Evolutionary conservation across 2,113 vertebrate genomes (phyloP).

Genomic region (Aegotheles bennettii): DNA sequence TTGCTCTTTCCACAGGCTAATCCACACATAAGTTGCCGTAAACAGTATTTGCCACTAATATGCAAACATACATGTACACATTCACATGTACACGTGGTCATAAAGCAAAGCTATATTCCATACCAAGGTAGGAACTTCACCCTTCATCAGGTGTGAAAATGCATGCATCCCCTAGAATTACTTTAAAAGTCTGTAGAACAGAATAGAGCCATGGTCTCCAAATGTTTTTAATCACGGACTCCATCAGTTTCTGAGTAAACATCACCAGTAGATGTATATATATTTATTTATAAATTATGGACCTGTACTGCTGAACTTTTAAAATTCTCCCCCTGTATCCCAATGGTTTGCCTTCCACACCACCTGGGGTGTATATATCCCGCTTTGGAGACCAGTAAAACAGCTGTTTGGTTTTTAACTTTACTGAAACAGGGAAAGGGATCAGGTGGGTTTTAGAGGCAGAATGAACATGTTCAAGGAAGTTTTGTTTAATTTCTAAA

Average conservation of each 20-base stretch:
- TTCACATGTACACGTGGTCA: not conserved
- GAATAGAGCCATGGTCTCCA: not conserved
- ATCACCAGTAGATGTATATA: no score
- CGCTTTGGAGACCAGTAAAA: not conserved
- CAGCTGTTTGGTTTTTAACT: not conserved
- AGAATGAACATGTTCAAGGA: not conserved
- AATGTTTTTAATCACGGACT: not conserved
- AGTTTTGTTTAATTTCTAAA: not conserved
- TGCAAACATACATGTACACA: no score
- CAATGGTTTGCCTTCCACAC: rapidly evolving
- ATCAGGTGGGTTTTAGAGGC: not conserved
- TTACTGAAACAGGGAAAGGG: not conserved
- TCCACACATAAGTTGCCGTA: not conserved
- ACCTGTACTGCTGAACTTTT: not conserved
- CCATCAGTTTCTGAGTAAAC: not conserved
- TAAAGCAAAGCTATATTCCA: not conserved
- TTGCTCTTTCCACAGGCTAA: not conserved
- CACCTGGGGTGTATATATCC: no score
- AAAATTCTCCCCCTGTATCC: not conserved
- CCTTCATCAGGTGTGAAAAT: not conserved
- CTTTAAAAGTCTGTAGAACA: not conserved
- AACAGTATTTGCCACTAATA: rapidly evolving
- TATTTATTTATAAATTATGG: not conserved
- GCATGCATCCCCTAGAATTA: not conserved
- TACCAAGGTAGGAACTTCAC: rapidly evolving